Conservation (phyloP, 1,140 invertebrate genomes). For the Dinothrombium tinctorium region DNA sequence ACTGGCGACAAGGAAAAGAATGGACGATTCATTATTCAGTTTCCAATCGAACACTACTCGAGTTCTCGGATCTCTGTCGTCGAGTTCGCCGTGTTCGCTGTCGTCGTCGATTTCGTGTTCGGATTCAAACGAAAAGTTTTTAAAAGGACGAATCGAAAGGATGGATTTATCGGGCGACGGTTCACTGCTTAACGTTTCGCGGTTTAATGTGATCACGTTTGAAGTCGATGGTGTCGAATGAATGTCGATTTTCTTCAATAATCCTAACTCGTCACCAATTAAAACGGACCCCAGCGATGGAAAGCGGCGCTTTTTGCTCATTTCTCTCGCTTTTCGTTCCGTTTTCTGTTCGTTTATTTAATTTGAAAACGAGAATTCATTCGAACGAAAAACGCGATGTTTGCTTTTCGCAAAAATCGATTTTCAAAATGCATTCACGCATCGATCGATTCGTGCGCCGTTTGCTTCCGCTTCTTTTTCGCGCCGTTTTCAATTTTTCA, state of each 20-base stretch:
- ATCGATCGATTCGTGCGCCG: too few species aligned
- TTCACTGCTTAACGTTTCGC: background rate
- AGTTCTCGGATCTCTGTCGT: background rate
- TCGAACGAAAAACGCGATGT: too few species aligned
- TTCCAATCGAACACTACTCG: background rate
- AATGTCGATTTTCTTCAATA: conserved; percentile 3
- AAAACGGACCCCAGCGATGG: too few species aligned
- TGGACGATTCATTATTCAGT: background rate
- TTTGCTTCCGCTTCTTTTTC: too few species aligned
- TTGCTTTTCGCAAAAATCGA: too few species aligned
- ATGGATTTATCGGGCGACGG: conserved; percentile 5
- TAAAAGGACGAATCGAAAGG: background rate
- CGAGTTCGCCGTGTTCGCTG: background rate
- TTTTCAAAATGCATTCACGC: too few species aligned
- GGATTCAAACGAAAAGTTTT: too few species aligned
- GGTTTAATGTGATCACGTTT: background rate
- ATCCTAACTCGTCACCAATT: conserved; percentile 12
- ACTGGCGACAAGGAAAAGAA: conserved; percentile 2
- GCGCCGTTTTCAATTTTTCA: too few species aligned
- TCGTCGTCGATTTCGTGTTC: background rate
- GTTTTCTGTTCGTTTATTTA: too few species aligned
- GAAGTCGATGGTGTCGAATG: background rate
- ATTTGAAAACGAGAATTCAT: too few species aligned
- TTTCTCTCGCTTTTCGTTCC: too few species aligned
- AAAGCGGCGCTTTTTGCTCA: too few species aligned